Evolutionary conservation across 2,113 vertebrate species (phyloP).

Genomic region (Panthera tigris): DNA sequence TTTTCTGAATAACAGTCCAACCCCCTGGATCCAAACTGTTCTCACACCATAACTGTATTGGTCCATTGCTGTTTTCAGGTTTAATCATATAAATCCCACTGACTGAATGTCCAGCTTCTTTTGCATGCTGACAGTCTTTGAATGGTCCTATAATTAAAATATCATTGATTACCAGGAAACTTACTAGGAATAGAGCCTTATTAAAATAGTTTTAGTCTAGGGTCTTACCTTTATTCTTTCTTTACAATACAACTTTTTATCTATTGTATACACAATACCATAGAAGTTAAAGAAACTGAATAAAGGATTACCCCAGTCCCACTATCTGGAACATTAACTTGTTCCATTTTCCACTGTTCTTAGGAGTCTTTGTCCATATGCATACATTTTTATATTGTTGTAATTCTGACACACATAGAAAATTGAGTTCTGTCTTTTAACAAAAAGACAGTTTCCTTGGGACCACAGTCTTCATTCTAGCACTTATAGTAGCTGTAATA

Average conservation of each 20-base stretch:
- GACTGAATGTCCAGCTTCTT: slow-evolving; percentile 91
- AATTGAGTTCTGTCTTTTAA: slow-evolving; percentile 13
- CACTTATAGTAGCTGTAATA: background rate
- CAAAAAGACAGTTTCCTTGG: background rate
- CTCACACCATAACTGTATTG: slow-evolving; percentile 97
- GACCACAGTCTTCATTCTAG: background rate
- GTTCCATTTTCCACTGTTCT: slow-evolving; percentile 18
- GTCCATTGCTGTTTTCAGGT: slow-evolving; percentile 88
- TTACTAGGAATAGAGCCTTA: slow-evolving; percentile 8
- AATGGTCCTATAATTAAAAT: slow-evolving; percentile 90
- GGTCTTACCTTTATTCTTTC: slow-evolving; percentile 26
- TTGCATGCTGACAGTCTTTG: slow-evolving; percentile 95
- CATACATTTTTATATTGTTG: background rate
- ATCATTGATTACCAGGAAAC: slow-evolving; percentile 45
- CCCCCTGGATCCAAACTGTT: slow-evolving; percentile 96
- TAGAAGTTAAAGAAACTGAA: slow-evolving; percentile 24
- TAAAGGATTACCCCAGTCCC: background rate
- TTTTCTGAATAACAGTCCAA: slow-evolving; percentile 98
- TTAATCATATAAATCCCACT: slow-evolving; percentile 98
- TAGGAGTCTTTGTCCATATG: background rate
- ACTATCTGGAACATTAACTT: background rate
- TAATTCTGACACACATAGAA: background rate
- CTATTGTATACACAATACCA: background rate
- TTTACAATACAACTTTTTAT: slow-evolving; percentile 34
- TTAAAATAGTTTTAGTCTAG: slow-evolving; percentile 34